phyloP scores from a whole-genome alignment of 1,140 invertebrate genomes.

The Diuraphis noxia region DNA sequence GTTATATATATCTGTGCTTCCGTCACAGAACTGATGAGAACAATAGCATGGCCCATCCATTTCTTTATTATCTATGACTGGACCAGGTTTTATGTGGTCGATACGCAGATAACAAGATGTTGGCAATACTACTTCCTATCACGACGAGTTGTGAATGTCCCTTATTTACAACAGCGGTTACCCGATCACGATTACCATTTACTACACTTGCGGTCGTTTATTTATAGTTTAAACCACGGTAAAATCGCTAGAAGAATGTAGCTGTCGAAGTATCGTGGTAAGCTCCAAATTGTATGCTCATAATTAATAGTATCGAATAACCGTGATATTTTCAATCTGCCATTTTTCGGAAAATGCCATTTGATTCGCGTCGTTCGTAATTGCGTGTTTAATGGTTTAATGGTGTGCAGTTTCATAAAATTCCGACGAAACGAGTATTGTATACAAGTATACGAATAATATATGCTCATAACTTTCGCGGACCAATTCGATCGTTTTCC shows the following conservation, averaged over 20 bases:
- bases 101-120: not conserved
- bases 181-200: not conserved
- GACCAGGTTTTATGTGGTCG: not conserved
- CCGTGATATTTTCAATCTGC: not conserved
- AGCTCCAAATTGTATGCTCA: not conserved
- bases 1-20: too few relatives aligned
- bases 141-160: not conserved
- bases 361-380: not conserved
- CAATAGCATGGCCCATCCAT: too few relatives aligned
- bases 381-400: not conserved
- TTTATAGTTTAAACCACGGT: not conserved
- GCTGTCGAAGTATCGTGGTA: not conserved
- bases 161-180: not conserved
- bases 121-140: not conserved
- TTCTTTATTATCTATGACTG: too few relatives aligned
- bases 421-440: not conserved
- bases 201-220: not conserved
- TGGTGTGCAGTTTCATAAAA: not conserved
- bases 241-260: not conserved
- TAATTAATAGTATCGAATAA: not conserved
- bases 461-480: not conserved
- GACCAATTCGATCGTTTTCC: not conserved
- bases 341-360: not conserved
- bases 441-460: not conserved
- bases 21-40: too few relatives aligned